Evolutionary conservation across 2,113 vertebrate species (phyloP), one percentile per base, ranked within the genome.

Genomic region (Pseudorasbora parva): DNA sequence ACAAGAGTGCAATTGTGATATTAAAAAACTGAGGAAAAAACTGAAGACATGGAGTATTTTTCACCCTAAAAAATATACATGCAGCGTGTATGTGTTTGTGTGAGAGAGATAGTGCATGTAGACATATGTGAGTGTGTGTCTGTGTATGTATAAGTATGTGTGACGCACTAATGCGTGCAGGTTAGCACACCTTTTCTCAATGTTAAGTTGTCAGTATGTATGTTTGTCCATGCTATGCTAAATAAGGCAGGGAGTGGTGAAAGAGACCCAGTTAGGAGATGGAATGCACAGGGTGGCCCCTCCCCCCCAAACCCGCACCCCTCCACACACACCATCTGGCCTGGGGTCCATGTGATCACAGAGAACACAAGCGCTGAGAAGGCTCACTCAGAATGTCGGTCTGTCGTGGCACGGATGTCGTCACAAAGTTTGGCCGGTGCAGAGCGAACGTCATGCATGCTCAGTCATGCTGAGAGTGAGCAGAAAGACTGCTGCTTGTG

Each of bases 241-340:
- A 82, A 81, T 45, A 73, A 88, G 76, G 72, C 64, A 17, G 62
- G 33, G 76, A 84, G 71, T 75, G 62, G 64, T 30, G 78, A 75
- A 64, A 73, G 77, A 56, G 77, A 60, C 71, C 72, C 82, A 68
- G 82, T 72, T 59, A 78, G 82, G 60, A 83, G 77, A 64, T 83
- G 81, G 72, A 86, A 86, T 68, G 41, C 54, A 69, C 33, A 74
- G 68, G 41, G 15, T 8, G 1, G 33, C 74, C 73, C 79, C 86
- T 71, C 62, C 62, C 77, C 2, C 84, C 45, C 23, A 54, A 69
- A 66, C 60, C 60, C 80, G 43, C 81, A 11, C 4, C 72, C 25
- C 78, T 74, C 60, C 27, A 71, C 83, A 60, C 43, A 17, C 69
- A 79, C 86, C 88, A 89, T 89, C 88, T 89, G 88, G 88, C 78